Percentiles rank a stretch among this genome's conserved stretches.
phyloP scores from a whole-genome alignment of 92 coral and sea anemone species.

The Phenganax subtilis region DNA sequence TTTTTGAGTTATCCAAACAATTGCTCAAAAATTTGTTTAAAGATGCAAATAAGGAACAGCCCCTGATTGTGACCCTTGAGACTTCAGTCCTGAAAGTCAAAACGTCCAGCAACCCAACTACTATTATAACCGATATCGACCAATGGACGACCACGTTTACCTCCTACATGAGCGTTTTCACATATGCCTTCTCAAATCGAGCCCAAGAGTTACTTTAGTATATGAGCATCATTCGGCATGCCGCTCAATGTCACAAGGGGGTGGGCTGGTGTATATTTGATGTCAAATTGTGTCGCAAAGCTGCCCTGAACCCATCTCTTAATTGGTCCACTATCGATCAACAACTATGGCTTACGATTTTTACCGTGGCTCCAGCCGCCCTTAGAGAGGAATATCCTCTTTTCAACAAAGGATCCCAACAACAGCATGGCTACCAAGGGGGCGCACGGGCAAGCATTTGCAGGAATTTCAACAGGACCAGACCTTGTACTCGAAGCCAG shows the following conservation, averaged over 20 bases:
- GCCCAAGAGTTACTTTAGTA: slow-evolving; percentile 42
- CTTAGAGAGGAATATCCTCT: slow-evolving; percentile 52
- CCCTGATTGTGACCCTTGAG: slow-evolving; percentile 29
- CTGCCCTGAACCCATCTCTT: slow-evolving; percentile 38
- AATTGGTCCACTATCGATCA: slow-evolving; percentile 49
- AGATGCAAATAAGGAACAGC: background rate
- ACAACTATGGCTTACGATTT: slow-evolving; percentile 47
- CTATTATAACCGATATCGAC: slow-evolving; percentile 34
- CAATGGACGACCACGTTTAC: slow-evolving; percentile 51
- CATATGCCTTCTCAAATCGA: slow-evolving; percentile 28
- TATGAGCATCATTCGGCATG: slow-evolving; percentile 38
- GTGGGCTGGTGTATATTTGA: slow-evolving; percentile 52
- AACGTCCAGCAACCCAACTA: background rate
- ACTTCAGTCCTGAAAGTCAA: slow-evolving; percentile 28
- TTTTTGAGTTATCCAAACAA: slow-evolving; percentile 40
- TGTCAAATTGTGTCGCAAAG: slow-evolving; percentile 48
- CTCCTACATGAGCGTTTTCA: slow-evolving; percentile 43
- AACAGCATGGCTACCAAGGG: background rate
- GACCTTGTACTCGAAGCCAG: background rate
- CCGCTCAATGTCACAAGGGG: slow-evolving; percentile 43
- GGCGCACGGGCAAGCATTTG: background rate
- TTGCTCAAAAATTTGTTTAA: slow-evolving; percentile 31
- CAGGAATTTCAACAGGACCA: background rate
- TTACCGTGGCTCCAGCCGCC: slow-evolving; percentile 45
- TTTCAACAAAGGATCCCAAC: slow-evolving; percentile 50